Conservation (phyloP, 2,797 vertebrate species). For the Chloroceryle amazona region DNA sequence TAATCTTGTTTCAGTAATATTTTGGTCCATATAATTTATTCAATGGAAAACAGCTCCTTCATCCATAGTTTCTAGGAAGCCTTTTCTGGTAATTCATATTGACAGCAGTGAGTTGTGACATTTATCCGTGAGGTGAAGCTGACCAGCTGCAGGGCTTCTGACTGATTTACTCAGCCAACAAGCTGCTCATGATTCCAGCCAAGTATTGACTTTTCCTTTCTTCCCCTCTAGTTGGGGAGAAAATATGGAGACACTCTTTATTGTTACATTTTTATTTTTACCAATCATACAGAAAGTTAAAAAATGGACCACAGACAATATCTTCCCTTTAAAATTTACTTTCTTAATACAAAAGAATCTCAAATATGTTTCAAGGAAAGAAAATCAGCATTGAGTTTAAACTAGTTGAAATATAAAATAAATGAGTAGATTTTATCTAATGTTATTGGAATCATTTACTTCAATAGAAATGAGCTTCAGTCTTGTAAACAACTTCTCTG, state of each 20-base stretch:
- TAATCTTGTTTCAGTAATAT: conserved; percentile 13
- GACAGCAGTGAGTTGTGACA: conserved; percentile 67
- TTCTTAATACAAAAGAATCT: conserved; percentile 9
- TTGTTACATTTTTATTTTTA: conserved; percentile 20
- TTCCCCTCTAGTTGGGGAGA: not conserved
- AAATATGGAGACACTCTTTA: not conserved
- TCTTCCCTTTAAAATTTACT: not conserved
- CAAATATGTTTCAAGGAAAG: conserved; percentile 45
- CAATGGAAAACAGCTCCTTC: conserved; percentile 9
- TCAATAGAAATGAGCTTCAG: conserved; percentile 32
- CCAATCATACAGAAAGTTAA: not conserved
- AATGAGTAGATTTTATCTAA: conserved; percentile 33
- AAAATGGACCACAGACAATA: not conserved
- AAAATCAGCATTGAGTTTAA: conserved; percentile 6
- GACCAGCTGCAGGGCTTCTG: conserved; percentile 63
- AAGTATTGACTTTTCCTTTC: conserved; percentile 43
- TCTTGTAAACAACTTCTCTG: conserved; percentile 44
- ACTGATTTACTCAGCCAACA: conserved; percentile 64
- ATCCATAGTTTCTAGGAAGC: conserved; percentile 36
- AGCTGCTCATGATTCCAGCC: conserved; percentile 13
- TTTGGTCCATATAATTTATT: conserved; percentile 22
- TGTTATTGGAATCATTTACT: not conserved
- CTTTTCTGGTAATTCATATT: conserved; percentile 65
- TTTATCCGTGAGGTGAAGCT: conserved; percentile 54
- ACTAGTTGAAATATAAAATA: conserved; percentile 49